These are phyloP conservation scores for Cryptoblepharus egeriae DNA, from an alignment of 2,797 vertebrate species.

Conservation along the genomic window DNA sequence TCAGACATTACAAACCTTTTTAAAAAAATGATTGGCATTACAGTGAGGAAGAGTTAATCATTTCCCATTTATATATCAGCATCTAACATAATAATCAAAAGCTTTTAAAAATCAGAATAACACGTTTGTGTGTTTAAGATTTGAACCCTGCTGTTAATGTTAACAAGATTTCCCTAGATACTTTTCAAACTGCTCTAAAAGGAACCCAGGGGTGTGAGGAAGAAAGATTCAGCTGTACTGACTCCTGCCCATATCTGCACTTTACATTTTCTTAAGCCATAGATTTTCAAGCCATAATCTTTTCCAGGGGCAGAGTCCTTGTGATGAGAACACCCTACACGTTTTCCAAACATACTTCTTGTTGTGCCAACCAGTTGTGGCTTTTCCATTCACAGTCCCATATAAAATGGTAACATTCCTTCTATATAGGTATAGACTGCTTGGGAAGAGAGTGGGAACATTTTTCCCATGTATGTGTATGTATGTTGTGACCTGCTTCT, in stretches of 20 bases:
- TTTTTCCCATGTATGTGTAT: no score
- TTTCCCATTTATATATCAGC: constrained; percentile 10
- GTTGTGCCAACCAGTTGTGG: no score
- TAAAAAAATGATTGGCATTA: background rate
- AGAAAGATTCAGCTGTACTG: background rate
- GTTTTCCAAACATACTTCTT: background rate
- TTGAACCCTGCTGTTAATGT: constrained; percentile 55
- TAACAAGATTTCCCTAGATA: constrained; percentile 58
- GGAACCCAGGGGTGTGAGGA: constrained; percentile 23
- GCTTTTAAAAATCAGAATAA: constrained; percentile 65
- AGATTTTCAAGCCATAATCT: no score
- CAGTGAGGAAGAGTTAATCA: constrained; percentile 46
- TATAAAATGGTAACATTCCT: no score
- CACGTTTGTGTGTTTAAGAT: constrained; percentile 6
- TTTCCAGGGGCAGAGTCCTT: background rate
- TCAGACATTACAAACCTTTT: background rate
- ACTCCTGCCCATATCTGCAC: background rate
- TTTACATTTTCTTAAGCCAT: accelerated
- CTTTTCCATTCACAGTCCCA: background rate
- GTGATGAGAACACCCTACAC: background rate
- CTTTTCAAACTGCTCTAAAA: constrained; percentile 37
- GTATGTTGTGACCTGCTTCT: background rate
- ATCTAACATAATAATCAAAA: constrained; percentile 52
- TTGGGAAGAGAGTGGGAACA: no score
- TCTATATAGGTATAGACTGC: no score